phyloP scores from a whole-genome alignment of 2,888 invertebrate species.

The Mythimna loreyi region DNA sequence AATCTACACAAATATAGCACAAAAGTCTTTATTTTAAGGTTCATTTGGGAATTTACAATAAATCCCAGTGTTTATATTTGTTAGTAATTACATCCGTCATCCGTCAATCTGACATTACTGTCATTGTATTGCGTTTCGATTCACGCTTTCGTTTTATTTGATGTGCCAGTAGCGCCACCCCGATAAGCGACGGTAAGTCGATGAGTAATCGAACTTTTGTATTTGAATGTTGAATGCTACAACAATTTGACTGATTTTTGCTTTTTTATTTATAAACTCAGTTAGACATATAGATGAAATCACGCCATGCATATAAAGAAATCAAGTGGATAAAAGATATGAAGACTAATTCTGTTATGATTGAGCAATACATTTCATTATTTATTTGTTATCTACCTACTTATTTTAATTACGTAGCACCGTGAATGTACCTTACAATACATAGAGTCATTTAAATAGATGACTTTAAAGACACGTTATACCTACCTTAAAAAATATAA shows the following conservation, averaged over 20 bases:
- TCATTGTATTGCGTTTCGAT: slow-evolving; percentile 49
- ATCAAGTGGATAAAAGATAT: neutral
- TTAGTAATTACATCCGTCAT: slow-evolving; percentile 51
- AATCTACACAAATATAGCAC: slow-evolving; percentile 1
- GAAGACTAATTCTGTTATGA: neutral
- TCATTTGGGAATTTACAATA: neutral
- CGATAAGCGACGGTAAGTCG: neutral
- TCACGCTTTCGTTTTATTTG: neutral
- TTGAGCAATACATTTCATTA: slow-evolving; percentile 7
- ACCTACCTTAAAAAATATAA: no score
- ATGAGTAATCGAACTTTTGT: no score
- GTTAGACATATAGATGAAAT: neutral
- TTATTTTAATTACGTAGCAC: neutral
- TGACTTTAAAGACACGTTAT: neutral
- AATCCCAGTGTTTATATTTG: slow-evolving; percentile 56
- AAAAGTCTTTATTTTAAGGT: neutral
- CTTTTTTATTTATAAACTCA: no score
- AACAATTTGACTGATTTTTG: neutral
- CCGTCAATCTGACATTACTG: slow-evolving; percentile 60
- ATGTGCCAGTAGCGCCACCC: slow-evolving; percentile 19
- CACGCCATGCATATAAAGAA: neutral
- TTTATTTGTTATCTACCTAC: neutral
- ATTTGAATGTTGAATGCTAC: neutral
- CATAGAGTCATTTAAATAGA: neutral
- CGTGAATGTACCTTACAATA: neutral